Evolutionary conservation across 2,113 vertebrate species (phyloP), one percentile per base, ranked within the genome.

Genomic region (Amblyornis subalaris): DNA sequence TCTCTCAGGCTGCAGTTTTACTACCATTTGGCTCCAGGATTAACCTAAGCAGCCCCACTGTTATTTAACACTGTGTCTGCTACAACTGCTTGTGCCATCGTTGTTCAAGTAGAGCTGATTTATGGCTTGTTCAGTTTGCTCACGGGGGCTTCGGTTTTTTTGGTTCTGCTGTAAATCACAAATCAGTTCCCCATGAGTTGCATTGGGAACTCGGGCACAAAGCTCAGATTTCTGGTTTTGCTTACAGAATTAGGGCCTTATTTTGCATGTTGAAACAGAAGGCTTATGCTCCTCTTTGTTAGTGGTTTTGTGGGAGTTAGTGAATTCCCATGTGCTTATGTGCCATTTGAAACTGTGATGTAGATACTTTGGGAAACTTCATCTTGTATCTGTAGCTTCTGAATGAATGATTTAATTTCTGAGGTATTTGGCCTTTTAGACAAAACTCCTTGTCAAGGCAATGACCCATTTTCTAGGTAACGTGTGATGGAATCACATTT

Each of bases 201-300:
- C 47, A 51, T 0, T 48, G 51, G 77, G 51, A 81, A 74, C 25
- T 66, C 28, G 8, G 28, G 45, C 42, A 69, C 58, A 77, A 31
- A 93, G 55, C 80, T 84, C 70, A 78, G 35, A 42, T 81, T 73
- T 54, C 83, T 94, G 44, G 75, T 66, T 88, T 77, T 75, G 75
- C 47, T 54, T 62, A 35, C 8, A 7, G 73, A 93, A 69, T 57
- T 54, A 70, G 23, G 38, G 31, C 18, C 35, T 45, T 81, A 33
- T 66, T 91, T 89, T 81, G 42, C 25, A 45, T 45, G 25, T 66
- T 35, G 54, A 26, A 33, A 60, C 9, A 9, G n/a, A 81, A 80
- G 31, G 57, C 31, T 77, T 73, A 36, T 50, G 25, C 16, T 65
- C 17, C 45, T 45, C 21, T 91, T 87, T 42, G 51, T 33, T 23